Base-by-base conservation (phyloP, 2,113 vertebrate genomes). In the Oncorhynchus kisutch region DNA sequence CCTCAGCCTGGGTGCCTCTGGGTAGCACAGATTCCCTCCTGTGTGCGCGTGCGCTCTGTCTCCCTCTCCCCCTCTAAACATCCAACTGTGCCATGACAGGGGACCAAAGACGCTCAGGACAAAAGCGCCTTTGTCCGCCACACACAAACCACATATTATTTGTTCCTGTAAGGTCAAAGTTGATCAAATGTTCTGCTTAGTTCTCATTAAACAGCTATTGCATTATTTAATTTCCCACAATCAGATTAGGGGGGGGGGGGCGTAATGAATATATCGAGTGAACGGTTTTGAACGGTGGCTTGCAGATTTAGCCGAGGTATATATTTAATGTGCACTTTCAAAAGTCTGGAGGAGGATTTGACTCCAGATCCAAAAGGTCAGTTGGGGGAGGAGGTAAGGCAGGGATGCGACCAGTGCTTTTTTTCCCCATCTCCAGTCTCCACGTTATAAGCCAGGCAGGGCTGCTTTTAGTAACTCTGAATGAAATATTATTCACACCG, bases 201-300 rank as follows among this genome's bases (percentile, higher is more conserved):
- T 90, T 90, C 91, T 91, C 84, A 92, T 94, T 93, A 92, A 94
- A 92, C 79, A 90, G 90, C 89, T 91, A 93, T 93, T 92, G 89
- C 92, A 93, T 94, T 93, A 94, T 94, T 93, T 92, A 88, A 94
- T 94, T 94, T 94, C 75, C 88, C 88, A 86, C 86, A 94, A 94
- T 94, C 84, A 78, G 91, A 90, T 94, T 93, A 92, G 9, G 73
- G 81, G 76, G 54, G 74, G 24, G 22, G 27, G 34, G 72, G 72
- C 45, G 48, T 79, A 84, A 88, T 91, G 82, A 89, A 89, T 90
- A 87, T 73, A 89, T 88, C 73, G 85, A 84, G 81, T 73, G 59
- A 86, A 92, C 84, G 83, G 89, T 92, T 92, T 90, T 91, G 90
- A 93, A 91, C 85, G 82, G 81, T 68, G 73, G 34, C 76, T 82